Evolutionary conservation across 2,113 vertebrate species (phyloP), one percentile per base, ranked within the genome.

Genomic region (Tenebrosternarchus preto): DNA sequence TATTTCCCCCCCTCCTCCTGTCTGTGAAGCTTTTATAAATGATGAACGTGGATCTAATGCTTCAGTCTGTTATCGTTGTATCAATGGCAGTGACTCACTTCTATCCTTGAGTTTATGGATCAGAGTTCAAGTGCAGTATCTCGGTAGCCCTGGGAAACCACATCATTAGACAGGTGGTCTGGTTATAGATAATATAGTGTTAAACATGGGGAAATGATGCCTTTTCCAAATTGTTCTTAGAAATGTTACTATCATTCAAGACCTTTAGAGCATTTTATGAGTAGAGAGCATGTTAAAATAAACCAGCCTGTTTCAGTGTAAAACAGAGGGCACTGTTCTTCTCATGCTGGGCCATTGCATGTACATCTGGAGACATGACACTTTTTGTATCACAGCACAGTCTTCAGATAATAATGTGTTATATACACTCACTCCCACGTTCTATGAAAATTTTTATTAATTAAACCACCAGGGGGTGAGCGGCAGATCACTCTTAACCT

Each of bases 101-200:
- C 15, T 46, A 68, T 84, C 67, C 63, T 24, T 67, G 75, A 77
- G 68, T 20, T 73, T 50, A n/a, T 78, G 86, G 64, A 55, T 76
- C 89, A 91, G 88, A 78, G 91, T 88, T 91, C 90, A 91, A 90
- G 88, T 86, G 66, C 79, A 83, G 81, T 69, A 59, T 82, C 78
- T 63, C 76, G 69, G 86, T 87, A 84, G 82, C 86, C 59, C 16
- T 68, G 67, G 59, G 81, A 88, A 86, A 82, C 85, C 77, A 85
- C 78, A 82, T 80, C 72, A 63, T 73, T 63, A 83, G 81, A 66
- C 68, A 80, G 63, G 79, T 73, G 60, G 53, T 87, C 70, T 88
- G 80, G 74, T 80, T 69, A 86, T 46, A 50, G 59, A 24, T 22
- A 71, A 25, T 60, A 25, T 60, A 80, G 79, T 84, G 83, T 81